Evolutionary conservation across 2,797 vertebrate species (phyloP).

Genomic region (Crenuchus spilurus): DNA sequence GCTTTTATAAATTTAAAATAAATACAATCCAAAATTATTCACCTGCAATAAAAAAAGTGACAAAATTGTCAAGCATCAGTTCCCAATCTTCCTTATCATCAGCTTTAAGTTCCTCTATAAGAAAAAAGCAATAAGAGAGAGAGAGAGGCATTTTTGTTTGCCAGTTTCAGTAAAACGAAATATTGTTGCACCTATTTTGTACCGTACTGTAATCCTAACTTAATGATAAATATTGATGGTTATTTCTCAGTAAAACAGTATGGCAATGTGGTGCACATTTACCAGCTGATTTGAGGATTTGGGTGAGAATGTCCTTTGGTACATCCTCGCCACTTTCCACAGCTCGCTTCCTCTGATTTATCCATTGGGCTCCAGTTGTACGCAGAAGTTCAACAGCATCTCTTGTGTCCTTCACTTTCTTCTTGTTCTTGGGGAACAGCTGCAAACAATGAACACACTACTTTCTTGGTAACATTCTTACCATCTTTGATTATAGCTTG

Average conservation of each 20-base stretch:
- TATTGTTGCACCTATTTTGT: too few species aligned
- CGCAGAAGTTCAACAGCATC: slow-evolving; percentile 81
- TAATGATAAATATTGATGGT: too few species aligned
- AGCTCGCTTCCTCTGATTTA: slow-evolving; percentile 78
- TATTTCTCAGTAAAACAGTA: not conserved
- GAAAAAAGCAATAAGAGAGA: not conserved
- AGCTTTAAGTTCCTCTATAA: slow-evolving; percentile 75
- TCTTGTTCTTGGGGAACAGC: slow-evolving; percentile 79
- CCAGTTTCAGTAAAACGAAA: too few species aligned
- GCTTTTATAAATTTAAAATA: not conserved
- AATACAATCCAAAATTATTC: slow-evolving; percentile 40
- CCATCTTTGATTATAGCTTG: not conserved
- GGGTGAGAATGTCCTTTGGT: slow-evolving; percentile 86
- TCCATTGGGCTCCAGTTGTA: slow-evolving; percentile 80
- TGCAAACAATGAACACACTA: slow-evolving; percentile 51
- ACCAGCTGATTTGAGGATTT: slow-evolving; percentile 84
- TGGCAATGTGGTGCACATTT: not conserved
- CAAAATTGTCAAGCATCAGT: slow-evolving; percentile 88
- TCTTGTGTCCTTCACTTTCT: slow-evolving; percentile 74
- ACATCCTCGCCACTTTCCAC: slow-evolving; percentile 77
- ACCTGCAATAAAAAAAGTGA: slow-evolving; percentile 93
- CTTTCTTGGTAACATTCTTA: not conserved
- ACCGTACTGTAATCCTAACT: too few species aligned
- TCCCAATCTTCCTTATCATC: slow-evolving; percentile 82
- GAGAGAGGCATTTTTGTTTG: too few species aligned